A percentile compares a stretch with the other conserved stretches of the same genome.
Conservation (phyloP, 1,140 invertebrate genomes). For the Brachystomella parvula region DNA sequence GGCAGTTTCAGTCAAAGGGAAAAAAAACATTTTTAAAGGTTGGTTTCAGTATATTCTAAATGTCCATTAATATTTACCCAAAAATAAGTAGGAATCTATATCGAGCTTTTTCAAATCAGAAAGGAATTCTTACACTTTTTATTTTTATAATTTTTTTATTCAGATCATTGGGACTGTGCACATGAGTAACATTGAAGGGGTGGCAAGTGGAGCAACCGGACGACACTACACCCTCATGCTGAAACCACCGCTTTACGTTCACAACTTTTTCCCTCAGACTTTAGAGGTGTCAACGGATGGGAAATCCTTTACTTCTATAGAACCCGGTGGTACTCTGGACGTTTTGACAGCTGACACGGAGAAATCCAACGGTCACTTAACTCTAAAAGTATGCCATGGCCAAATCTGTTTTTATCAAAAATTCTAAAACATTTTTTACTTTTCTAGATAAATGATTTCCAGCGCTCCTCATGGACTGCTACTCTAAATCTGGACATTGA, state of each 20-base stretch:
- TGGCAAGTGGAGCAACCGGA: background rate
- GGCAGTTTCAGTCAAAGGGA: too few relatives aligned
- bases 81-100: too few relatives aligned
- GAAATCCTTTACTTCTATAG: background rate
- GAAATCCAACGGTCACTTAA: background rate
- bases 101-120: too few relatives aligned
- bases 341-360: background rate
- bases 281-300: background rate
- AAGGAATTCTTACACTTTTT: too few relatives aligned
- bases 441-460: background rate
- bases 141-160: background rate
- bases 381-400: background rate
- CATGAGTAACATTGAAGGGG: background rate
- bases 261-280: background rate
- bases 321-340: background rate
- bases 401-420: background rate
- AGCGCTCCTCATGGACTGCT: background rate
- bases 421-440: background rate
- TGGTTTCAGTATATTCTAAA: too few relatives aligned
- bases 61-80: too few relatives aligned
- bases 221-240: background rate
- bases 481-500: background rate
- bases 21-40: too few relatives aligned
- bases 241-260: background rate
- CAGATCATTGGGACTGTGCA: slow-evolving; percentile 4